phyloP scores from a whole-genome alignment of 2,797 vertebrate species.

The Meriones psammophilus region DNA sequence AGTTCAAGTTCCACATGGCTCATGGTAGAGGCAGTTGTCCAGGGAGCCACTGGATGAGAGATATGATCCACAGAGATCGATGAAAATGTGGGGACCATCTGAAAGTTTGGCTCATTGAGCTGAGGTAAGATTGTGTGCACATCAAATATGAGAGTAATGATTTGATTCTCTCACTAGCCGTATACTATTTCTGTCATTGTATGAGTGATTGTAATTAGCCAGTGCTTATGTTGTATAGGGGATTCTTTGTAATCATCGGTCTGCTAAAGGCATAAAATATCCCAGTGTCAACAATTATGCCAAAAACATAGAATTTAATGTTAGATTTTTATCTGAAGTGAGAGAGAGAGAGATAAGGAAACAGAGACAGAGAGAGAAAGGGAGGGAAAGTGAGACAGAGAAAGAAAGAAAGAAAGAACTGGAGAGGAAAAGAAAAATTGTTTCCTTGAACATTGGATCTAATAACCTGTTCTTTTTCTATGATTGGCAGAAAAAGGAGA shows the following conservation, averaged over 20 bases:
- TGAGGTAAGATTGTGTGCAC: not conserved
- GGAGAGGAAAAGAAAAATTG: not conserved
- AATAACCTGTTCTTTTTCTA: not conserved
- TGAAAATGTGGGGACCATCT: not conserved
- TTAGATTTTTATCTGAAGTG: not conserved
- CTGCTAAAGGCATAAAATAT: not conserved
- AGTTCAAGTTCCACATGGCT: constrained; percentile 73
- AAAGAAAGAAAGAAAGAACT: not conserved
- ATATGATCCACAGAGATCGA: constrained; percentile 46
- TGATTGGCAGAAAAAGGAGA: not conserved
- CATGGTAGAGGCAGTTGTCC: constrained; percentile 71
- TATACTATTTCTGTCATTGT: not conserved
- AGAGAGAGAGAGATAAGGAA: not conserved
- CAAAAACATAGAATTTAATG: not conserved
- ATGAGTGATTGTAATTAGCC: not conserved
- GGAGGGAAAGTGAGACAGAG: not conserved
- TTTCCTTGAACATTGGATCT: not conserved
- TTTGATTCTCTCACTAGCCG: not conserved
- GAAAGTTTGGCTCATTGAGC: constrained; percentile 47
- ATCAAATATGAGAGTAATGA: constrained; percentile 12
- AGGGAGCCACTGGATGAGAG: constrained; percentile 53
- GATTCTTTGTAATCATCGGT: constrained; percentile 4
- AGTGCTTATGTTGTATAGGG: not conserved
- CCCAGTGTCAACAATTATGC: constrained; percentile 42
- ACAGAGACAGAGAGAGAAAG: too few species aligned